Conservation (phyloP, 2,113 vertebrate genomes). For the chimpanzee (Pan troglodytes) region DNA sequence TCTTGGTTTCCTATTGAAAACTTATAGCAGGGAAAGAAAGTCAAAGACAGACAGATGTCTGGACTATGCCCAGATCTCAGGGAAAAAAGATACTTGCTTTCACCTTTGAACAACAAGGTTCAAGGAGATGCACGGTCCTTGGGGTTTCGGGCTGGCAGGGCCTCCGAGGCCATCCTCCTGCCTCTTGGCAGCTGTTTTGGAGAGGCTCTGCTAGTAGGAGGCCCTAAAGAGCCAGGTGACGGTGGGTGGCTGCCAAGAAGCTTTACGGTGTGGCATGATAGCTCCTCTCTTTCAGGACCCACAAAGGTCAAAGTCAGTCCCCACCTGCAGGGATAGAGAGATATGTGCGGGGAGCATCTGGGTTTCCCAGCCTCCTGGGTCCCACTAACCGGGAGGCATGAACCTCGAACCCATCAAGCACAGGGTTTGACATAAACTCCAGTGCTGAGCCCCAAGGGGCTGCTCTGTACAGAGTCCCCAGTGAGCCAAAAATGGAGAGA, state of each 20-base stretch:
- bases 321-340: neutral
- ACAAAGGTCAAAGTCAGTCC: constrained; percentile 81
- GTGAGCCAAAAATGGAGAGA: neutral
- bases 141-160: neutral
- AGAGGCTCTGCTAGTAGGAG: neutral
- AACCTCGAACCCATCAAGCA: constrained; percentile 62
- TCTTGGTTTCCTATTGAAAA: neutral
- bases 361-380: constrained; percentile 71
- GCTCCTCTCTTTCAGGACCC: constrained; percentile 60
- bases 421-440: constrained; percentile 40
- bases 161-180: rapidly evolving
- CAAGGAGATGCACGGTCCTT: neutral
- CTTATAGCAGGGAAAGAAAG: neutral
- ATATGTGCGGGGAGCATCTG: constrained; percentile 69
- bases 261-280: constrained; percentile 57
- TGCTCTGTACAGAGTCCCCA: constrained; percentile 12
- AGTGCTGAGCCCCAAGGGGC: constrained; percentile 34
- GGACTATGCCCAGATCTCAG: neutral
- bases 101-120: neutral
- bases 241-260: constrained; percentile 38
- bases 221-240: neutral
- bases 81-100: neutral
- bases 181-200: neutral
- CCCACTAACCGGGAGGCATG: constrained; percentile 59
- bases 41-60: neutral